These are phyloP conservation scores for Protomyctophum bolini DNA, from an alignment of 2,113 vertebrate genomes.

Conservation along the genomic window DNA sequence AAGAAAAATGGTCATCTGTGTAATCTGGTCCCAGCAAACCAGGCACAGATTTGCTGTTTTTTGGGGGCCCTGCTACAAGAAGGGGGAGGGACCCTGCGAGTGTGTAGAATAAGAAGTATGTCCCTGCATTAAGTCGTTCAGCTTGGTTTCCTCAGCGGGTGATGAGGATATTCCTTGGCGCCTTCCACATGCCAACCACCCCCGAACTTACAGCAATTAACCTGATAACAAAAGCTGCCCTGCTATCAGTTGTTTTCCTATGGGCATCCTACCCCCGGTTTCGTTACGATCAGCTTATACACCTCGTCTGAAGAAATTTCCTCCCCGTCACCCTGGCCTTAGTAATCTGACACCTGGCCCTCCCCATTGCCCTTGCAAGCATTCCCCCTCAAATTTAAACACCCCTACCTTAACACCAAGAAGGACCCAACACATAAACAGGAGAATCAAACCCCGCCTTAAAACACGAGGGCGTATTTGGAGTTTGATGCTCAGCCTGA, in stretches of 20 bases:
- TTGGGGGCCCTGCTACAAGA: too few species aligned
- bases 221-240: neutral
- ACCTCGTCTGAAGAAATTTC: conserved; percentile 41
- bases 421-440: too few species aligned
- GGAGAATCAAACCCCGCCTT: too few species aligned
- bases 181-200: neutral
- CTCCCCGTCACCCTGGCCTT: conserved; percentile 15
- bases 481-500: conserved; percentile 52
- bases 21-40: too few species aligned
- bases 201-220: accelerated
- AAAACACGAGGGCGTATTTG: conserved; percentile 50
- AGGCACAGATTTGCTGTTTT: too few species aligned
- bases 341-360: neutral
- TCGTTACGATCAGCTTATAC: conserved; percentile 1
- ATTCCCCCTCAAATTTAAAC: neutral
- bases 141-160: conserved; percentile 47
- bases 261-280: conserved; percentile 47
- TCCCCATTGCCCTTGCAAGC: neutral
- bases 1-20: too few species aligned
- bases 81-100: conserved; percentile 23
- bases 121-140: conserved; percentile 42
- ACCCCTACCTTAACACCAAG: too few species aligned
- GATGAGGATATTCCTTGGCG: conserved; percentile 41
- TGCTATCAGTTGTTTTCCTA: accelerated
- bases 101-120: conserved; percentile 52